Evolutionary conservation across 2,113 vertebrate genomes (phyloP).

Genomic region (Callithrix jacchus): DNA sequence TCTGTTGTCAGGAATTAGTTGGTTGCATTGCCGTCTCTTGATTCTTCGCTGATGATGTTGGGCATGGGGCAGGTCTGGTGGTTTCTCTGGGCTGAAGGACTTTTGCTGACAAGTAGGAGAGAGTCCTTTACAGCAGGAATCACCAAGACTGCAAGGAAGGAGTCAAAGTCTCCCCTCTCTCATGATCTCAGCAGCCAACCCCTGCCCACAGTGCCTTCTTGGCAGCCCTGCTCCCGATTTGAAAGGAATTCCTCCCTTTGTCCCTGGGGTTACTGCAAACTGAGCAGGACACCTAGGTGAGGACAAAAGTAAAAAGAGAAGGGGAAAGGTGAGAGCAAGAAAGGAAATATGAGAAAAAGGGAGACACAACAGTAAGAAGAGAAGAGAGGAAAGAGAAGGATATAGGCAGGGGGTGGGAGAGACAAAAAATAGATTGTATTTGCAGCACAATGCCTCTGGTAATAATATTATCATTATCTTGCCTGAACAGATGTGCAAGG

Average conservation of each 20-base stretch:
- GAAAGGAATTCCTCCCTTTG: not conserved
- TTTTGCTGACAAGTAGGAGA: not conserved
- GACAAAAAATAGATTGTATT: not conserved
- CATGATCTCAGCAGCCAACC: not conserved
- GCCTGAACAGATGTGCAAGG: slow-evolving; percentile 41
- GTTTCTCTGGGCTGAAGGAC: not conserved
- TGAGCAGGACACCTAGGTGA: not conserved
- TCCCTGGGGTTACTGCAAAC: not conserved
- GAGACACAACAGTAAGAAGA: not conserved
- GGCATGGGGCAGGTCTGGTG: not conserved
- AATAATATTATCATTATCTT: slow-evolving; percentile 44
- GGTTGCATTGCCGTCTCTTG: not conserved
- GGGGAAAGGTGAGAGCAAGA: not conserved
- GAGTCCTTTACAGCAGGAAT: not conserved
- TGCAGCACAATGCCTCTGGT: not conserved
- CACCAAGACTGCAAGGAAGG: not conserved
- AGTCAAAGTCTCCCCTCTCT: not conserved
- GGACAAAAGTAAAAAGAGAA: not conserved
- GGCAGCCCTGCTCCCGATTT: not conserved
- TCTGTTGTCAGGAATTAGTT: not conserved
- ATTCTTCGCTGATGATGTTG: slow-evolving; percentile 14
- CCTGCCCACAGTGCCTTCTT: not conserved
- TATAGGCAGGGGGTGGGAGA: not conserved
- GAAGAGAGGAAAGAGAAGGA: not conserved
- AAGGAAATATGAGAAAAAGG: not conserved